These are phyloP conservation scores for Polylopha cassiicola DNA, from an alignment of 2,888 invertebrate genomes.

Conservation along the genomic window DNA sequence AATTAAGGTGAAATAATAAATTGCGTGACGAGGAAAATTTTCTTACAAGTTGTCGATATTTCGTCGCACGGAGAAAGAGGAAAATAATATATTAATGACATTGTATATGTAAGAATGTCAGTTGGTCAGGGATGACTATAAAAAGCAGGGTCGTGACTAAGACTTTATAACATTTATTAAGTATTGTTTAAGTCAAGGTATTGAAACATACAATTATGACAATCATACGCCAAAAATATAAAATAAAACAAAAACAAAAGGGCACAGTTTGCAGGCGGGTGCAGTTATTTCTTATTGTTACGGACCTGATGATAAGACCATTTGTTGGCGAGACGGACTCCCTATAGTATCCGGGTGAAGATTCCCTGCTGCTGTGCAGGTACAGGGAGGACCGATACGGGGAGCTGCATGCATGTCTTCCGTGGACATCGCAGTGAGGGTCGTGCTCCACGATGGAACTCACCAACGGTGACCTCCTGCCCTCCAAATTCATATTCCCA, in stretches of 20 bases:
- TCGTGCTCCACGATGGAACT: constrained; percentile 76
- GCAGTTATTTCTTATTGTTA: too few species aligned
- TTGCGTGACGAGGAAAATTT: neutral
- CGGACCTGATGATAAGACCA: constrained; percentile 67
- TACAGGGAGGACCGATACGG: constrained; percentile 67
- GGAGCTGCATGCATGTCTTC: constrained; percentile 58
- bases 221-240: too few species aligned
- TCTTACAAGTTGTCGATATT: constrained; percentile 6
- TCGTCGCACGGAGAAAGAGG: constrained; percentile 4
- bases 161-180: too few species aligned
- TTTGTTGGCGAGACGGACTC: constrained; percentile 71
- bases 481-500: constrained; percentile 79
- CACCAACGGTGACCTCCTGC: constrained; percentile 61
- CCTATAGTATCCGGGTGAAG: constrained; percentile 77
- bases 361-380: constrained; percentile 62
- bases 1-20: constrained; percentile 1
- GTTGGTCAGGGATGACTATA: constrained; percentile 1
- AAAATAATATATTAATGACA: constrained; percentile 3
- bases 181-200: too few species aligned
- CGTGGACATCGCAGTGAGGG: constrained; percentile 84
- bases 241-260: too few species aligned
- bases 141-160: too few species aligned
- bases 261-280: too few species aligned
- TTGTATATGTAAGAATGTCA: constrained; percentile 1
- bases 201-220: too few species aligned